Conservation (phyloP, 92 coral and sea anemone species). For the Phymanthus crucifer region DNA sequence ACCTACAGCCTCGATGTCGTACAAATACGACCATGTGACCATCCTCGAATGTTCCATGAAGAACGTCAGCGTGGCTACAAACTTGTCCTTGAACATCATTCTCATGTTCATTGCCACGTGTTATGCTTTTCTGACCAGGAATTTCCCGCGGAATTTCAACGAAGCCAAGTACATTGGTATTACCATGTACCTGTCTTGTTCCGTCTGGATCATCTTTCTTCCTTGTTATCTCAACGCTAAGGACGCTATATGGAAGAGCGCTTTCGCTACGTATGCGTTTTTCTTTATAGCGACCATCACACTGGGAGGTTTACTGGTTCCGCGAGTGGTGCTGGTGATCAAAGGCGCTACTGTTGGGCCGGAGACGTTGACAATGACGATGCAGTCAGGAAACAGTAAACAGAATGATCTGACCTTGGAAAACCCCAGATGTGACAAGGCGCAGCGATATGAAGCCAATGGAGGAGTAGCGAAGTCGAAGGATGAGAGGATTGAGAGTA, state of each 20-base stretch:
- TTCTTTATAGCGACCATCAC: conserved; percentile 64
- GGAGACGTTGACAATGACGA: conserved; percentile 43
- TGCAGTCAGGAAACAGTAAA: conserved; percentile 20
- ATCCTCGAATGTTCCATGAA: conserved; percentile 58
- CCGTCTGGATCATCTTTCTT: conserved; percentile 66
- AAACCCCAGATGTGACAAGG: background rate
- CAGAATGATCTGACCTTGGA: conserved; percentile 1
- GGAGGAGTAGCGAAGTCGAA: background rate
- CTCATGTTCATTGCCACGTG: conserved; percentile 68
- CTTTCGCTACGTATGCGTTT: conserved; percentile 51
- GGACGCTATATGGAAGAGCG: conserved; percentile 49
- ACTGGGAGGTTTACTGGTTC: conserved; percentile 71
- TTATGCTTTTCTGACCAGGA: conserved; percentile 75
- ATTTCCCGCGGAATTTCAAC: conserved; percentile 86
- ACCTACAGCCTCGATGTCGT: conserved; percentile 44
- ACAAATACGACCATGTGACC: conserved; percentile 45
- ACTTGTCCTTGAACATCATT: conserved; percentile 57
- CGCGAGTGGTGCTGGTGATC: conserved; percentile 53
- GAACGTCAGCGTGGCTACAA: conserved; percentile 49
- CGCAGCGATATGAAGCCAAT: background rate
- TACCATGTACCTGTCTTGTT: conserved; percentile 68
- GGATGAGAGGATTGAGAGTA: background rate
- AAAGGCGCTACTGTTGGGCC: conserved; percentile 57
- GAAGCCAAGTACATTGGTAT: conserved; percentile 88
- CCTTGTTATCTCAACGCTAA: conserved; percentile 65